These are phyloP conservation scores for Zosterops japonicus DNA, from an alignment of 2,113 vertebrate genomes.

Conservation along the genomic window DNA sequence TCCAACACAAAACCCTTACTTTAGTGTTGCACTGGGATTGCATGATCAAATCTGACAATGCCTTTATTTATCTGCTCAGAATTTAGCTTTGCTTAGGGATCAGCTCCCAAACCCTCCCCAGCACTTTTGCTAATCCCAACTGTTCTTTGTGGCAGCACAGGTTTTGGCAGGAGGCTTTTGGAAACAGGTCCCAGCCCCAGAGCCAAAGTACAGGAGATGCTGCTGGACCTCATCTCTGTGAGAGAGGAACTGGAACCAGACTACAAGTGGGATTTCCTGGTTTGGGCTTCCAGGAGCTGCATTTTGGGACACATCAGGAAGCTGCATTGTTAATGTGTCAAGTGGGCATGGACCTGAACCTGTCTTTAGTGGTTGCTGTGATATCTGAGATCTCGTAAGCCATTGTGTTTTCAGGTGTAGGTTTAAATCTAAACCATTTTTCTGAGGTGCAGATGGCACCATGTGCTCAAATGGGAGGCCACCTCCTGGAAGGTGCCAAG, in stretches of 20 bases:
- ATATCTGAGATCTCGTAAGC: not conserved
- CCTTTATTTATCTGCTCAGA: not conserved
- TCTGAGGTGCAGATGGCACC: not conserved
- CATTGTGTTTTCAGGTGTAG: not conserved
- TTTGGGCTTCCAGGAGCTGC: not conserved
- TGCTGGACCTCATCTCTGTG: not conserved
- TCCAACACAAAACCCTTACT: not conserved
- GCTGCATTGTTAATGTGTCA: not conserved
- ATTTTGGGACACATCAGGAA: not conserved
- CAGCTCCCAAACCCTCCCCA: not conserved
- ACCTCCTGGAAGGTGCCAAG: not conserved
- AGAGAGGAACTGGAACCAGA: not conserved
- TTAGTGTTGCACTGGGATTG: not conserved
- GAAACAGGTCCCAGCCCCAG: not conserved
- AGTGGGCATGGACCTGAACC: not conserved
- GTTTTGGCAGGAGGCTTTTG: not conserved
- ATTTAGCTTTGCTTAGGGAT: not conserved
- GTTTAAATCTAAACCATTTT: not conserved
- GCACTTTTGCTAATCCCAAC: not conserved
- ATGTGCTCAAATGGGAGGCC: accelerated
- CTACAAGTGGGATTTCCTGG: not conserved
- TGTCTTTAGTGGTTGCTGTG: not conserved
- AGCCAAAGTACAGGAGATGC: not conserved
- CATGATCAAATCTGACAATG: not conserved
- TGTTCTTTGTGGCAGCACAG: accelerated